Conservation (phyloP, 2,888 invertebrate species). For the Macrophya annulata region DNA sequence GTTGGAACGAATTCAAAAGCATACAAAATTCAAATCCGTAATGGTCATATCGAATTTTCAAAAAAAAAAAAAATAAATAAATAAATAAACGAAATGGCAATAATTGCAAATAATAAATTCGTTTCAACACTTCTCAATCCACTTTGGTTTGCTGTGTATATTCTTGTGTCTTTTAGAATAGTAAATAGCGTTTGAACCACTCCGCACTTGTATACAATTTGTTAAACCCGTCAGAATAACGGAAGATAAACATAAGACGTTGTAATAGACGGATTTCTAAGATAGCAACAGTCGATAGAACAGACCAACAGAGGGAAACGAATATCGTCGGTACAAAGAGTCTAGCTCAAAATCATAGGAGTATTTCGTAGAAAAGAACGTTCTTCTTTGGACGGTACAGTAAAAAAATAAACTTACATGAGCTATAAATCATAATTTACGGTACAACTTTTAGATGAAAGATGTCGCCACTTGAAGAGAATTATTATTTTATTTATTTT, state of each 20-base stretch:
- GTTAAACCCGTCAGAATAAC: not conserved
- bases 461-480: slow-evolving; percentile 30
- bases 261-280: not conserved
- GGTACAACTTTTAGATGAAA: not conserved
- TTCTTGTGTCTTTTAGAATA: not conserved
- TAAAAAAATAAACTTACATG: not conserved
- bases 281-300: slow-evolving; percentile 19
- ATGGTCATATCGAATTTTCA: not conserved
- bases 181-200: not conserved
- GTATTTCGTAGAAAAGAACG: not conserved
- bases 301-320: slow-evolving; percentile 8
- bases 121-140: not conserved
- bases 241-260: not conserved
- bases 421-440: not conserved
- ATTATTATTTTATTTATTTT: not conserved
- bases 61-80: not conserved
- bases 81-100: not conserved
- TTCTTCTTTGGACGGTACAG: not conserved
- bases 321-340: slow-evolving; percentile 28
- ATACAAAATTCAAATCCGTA: not conserved
- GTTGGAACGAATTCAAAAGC: not conserved
- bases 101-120: not conserved
- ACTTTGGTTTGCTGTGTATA: not conserved
- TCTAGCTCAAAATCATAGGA: slow-evolving; percentile 4
- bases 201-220: not conserved